Percentiles rank a stretch among this genome's conserved stretches.
These are phyloP conservation scores for Pogonomyrmex californicus DNA, from an alignment of 1,140 invertebrate genomes.

Conservation along the genomic window DNA sequence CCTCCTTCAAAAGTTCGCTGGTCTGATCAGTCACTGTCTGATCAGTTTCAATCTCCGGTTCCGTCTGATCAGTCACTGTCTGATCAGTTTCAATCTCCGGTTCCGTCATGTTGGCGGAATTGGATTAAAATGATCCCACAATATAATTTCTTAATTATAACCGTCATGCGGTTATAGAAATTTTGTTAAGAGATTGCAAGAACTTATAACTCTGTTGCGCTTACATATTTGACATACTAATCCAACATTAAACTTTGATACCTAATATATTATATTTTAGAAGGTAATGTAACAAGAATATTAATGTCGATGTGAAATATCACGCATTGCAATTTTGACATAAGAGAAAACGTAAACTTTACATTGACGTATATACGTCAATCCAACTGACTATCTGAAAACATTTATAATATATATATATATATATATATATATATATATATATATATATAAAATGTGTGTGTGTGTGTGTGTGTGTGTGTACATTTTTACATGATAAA, in stretches of 20 bases:
- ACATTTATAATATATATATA: not conserved
- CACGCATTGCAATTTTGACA: conserved; percentile 41
- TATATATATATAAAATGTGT: too few species aligned
- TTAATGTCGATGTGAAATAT: not conserved
- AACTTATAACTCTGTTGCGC: not conserved
- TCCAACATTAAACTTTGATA: not conserved
- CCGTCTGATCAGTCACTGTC: not conserved
- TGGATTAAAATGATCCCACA: not conserved
- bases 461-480: too few species aligned
- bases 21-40: not conserved
- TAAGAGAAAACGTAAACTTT: conserved; percentile 11
- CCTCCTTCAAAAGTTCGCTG: not conserved
- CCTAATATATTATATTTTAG: not conserved
- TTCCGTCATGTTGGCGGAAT: conserved; percentile 22
- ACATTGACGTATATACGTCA: not conserved
- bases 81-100: conserved; percentile 9
- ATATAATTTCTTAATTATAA: conserved; percentile 3
- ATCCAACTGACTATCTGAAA: conserved; percentile 17
- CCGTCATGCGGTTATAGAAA: not conserved
- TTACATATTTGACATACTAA: not conserved
- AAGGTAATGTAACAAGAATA: not conserved
- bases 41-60: conserved; percentile 6
- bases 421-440: too few species aligned
- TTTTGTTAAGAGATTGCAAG: not conserved
- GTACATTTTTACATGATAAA: too few species aligned